phyloP scores from a whole-genome alignment of 2,888 invertebrate genomes.

The Tetramorium bicarinatum region DNA sequence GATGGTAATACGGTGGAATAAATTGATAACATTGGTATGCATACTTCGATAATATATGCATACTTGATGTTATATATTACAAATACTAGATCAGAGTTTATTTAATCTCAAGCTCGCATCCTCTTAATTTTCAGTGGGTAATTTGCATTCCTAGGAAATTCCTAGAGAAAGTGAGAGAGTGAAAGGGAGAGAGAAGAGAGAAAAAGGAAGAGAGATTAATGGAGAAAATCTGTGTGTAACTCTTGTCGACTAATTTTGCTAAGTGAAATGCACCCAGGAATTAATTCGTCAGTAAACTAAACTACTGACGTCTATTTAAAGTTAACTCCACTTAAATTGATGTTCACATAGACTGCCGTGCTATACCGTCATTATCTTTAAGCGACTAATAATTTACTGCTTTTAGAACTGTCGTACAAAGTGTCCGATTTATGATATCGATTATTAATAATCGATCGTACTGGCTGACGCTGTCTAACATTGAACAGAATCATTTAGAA shows the following conservation, averaged over 20 bases:
- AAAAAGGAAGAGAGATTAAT: conserved; percentile 19
- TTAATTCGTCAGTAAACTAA: conserved; percentile 41
- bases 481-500: background rate
- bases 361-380: conserved; percentile 18
- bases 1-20: background rate
- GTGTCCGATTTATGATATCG: background rate
- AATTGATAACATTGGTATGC: background rate
- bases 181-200: background rate
- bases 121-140: conserved; percentile 43
- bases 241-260: conserved; percentile 47
- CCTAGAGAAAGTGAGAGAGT: background rate
- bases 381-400: conserved; percentile 20
- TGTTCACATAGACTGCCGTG: conserved; percentile 5
- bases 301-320: conserved; percentile 46
- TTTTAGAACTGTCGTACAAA: background rate
- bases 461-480: background rate
- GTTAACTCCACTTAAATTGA: conserved; percentile 46
- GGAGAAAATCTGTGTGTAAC: conserved; percentile 32
- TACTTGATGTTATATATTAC: background rate
- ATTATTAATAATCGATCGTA: conserved; percentile 6
- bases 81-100: conserved; percentile 15
- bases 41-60: background rate
- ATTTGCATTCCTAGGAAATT: conserved; percentile 46
- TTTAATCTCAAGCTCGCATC: conserved; percentile 6
- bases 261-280: conserved; percentile 35